Conservation (phyloP, 2,797 vertebrate species). For the Mastacembelus armatus region DNA sequence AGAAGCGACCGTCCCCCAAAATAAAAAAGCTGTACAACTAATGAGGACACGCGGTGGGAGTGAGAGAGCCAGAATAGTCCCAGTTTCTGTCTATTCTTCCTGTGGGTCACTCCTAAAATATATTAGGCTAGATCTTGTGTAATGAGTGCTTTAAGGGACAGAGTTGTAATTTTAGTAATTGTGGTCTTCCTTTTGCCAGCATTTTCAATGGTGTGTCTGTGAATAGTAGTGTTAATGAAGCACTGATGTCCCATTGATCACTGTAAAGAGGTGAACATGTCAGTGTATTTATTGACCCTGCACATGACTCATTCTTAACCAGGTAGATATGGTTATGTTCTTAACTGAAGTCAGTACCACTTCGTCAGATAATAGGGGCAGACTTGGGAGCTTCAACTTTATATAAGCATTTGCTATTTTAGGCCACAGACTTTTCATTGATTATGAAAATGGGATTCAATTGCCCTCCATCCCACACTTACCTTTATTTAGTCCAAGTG, state of each 20-base stretch:
- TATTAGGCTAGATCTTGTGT: slow-evolving; percentile 52
- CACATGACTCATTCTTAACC: slow-evolving; percentile 5
- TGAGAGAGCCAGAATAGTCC: slow-evolving; percentile 76
- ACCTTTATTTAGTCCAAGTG: not conserved
- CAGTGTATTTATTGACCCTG: not conserved
- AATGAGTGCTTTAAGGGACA: slow-evolving; percentile 47
- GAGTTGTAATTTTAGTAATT: slow-evolving; percentile 21
- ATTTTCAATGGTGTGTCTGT: slow-evolving; percentile 14
- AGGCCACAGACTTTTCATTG: not conserved
- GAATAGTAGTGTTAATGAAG: slow-evolving; percentile 25
- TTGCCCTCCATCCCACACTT: not conserved
- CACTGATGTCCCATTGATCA: slow-evolving; percentile 33
- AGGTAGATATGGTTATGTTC: not conserved
- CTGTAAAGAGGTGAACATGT: not conserved
- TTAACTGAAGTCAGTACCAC: not conserved
- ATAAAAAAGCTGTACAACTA: slow-evolving; percentile 74
- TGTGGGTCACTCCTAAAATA: slow-evolving; percentile 79
- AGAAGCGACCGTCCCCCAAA: slow-evolving; percentile 70
- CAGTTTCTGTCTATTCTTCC: slow-evolving; percentile 75
- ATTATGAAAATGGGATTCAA: not conserved
- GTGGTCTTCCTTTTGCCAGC: slow-evolving; percentile 2
- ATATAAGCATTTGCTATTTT: not conserved
- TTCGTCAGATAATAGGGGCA: not conserved
- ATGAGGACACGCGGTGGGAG: slow-evolving; percentile 79
- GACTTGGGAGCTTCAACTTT: not conserved